A percentile compares a stretch with the other conserved stretches of the same genome.
phyloP scores from a whole-genome alignment of 2,113 vertebrate species.

The Phodopus roborovskii region DNA sequence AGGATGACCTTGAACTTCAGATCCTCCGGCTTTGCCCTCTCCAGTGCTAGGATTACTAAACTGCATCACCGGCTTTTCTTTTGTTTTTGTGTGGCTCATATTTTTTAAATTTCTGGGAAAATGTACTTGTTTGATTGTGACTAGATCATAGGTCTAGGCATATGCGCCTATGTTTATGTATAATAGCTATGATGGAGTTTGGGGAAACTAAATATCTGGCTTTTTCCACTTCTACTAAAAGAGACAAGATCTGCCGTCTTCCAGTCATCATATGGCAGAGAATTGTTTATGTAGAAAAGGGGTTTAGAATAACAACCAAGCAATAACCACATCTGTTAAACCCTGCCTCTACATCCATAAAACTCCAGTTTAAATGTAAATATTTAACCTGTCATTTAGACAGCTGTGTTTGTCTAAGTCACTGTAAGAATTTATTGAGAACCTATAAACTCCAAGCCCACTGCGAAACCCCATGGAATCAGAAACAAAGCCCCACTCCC shows the following conservation, averaged over 20 bases:
- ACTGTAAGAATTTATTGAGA: neutral
- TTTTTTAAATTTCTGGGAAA: neutral
- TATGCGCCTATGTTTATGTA: no score
- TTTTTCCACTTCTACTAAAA: neutral
- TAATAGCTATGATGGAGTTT: neutral
- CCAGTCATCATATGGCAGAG: neutral
- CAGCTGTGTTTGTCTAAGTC: neutral
- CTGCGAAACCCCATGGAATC: neutral
- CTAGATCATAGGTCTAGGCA: neutral
- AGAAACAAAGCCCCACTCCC: conserved; percentile 3
- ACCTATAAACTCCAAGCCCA: neutral
- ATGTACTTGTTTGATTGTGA: neutral
- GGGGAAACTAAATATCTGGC: neutral
- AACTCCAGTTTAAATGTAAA: neutral
- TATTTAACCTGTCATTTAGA: neutral
- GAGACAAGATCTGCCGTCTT: neutral
- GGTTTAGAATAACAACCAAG: neutral
- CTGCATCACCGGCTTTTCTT: neutral
- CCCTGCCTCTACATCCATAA: neutral
- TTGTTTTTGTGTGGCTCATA: neutral
- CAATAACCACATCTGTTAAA: conserved; percentile 13
- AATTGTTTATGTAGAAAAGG: conserved; percentile 14
- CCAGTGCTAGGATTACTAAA: neutral
- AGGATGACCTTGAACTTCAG: neutral
- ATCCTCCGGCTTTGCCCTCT: neutral